A percentile compares a stretch with the other conserved stretches of the same genome.
Evolutionary conservation across 2,113 vertebrate species (phyloP).

Genomic region (Myanophis thanlyinensis): DNA sequence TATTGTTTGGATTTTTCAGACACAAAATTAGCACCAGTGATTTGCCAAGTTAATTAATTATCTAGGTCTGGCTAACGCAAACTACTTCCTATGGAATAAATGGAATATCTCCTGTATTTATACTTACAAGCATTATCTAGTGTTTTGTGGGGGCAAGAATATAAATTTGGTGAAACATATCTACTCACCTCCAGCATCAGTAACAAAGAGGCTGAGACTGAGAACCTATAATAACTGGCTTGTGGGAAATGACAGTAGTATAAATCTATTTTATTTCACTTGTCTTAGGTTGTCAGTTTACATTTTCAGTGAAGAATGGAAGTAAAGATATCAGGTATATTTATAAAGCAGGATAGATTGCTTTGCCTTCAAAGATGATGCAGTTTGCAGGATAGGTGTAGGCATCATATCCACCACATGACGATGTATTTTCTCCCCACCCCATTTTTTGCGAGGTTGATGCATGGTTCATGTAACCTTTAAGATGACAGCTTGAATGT

Average conservation of each 20-base stretch:
- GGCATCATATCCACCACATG: background rate
- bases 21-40: background rate
- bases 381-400: background rate
- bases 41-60: background rate
- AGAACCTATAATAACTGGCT: background rate
- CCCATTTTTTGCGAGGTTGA: slow-evolving; percentile 32
- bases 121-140: background rate
- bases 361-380: background rate
- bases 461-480: slow-evolving; percentile 37
- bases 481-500: slow-evolving; percentile 48
- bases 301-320: background rate
- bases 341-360: background rate
- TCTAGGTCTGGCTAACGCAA: background rate
- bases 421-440: slow-evolving; percentile 5
- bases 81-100: background rate
- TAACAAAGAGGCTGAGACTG: background rate
- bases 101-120: background rate
- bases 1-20: background rate
- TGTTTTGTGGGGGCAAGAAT: background rate
- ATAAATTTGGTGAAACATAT: background rate
- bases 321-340: background rate
- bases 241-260: background rate
- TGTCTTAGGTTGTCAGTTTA: background rate
- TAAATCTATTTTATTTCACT: background rate
- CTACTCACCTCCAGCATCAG: background rate